phyloP scores from a whole-genome alignment of 2,113 vertebrate species.

The Nematolebias whitei region DNA sequence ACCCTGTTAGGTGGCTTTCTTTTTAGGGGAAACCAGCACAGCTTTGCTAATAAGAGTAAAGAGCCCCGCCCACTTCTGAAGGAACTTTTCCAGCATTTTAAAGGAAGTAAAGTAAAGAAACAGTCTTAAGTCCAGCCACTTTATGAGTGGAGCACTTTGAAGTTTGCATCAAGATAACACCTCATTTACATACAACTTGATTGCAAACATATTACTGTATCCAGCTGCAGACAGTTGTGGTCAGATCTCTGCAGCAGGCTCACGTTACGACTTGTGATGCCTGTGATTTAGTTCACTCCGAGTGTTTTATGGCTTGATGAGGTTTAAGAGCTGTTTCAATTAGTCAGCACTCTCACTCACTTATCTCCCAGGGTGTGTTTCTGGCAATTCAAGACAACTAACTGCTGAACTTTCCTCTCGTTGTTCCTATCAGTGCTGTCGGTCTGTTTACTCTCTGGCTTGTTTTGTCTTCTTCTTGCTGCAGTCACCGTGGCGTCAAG shows the following conservation, averaged over 20 bases:
- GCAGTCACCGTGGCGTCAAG: constrained; percentile 11
- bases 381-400: constrained; percentile 12
- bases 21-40: constrained; percentile 26
- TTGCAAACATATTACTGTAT: constrained; percentile 48
- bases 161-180: not conserved
- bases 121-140: not conserved
- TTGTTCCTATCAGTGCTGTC: constrained; percentile 10
- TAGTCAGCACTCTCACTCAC: constrained; percentile 14
- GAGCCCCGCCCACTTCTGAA: not conserved
- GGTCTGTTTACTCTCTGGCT: constrained; percentile 24
- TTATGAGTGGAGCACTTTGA: constrained; percentile 2
- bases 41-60: not conserved
- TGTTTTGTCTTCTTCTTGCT: constrained; percentile 27
- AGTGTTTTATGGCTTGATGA: constrained; percentile 44
- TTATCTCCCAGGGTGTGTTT: constrained; percentile 27
- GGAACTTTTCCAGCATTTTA: constrained; percentile 19
- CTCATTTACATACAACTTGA: constrained; percentile 7
- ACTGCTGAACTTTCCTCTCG: not conserved
- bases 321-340: constrained; percentile 42
- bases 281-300: constrained; percentile 50
- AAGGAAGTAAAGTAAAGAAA: not conserved
- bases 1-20: constrained; percentile 10
- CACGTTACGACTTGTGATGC: constrained; percentile 49
- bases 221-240: constrained; percentile 44
- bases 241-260: constrained; percentile 23